These are phyloP conservation scores for Hippopotamyrus pictus DNA, from an alignment of 2,797 vertebrate genomes.

Conservation along the genomic window DNA sequence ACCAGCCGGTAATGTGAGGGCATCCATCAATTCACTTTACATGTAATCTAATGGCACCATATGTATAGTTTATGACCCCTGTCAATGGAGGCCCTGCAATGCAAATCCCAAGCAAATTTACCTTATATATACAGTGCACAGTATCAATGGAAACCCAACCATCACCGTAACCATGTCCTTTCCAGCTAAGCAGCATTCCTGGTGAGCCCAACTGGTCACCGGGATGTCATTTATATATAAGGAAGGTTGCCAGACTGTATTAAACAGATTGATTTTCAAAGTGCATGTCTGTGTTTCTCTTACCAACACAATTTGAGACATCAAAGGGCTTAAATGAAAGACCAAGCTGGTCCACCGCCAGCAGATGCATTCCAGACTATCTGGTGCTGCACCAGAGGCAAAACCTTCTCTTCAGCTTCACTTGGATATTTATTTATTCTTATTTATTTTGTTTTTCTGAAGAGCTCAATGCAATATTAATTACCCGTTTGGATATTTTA, in stretches of 20 bases:
- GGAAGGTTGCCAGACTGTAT: background rate
- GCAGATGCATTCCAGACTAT: too few species aligned
- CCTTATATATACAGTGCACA: background rate
- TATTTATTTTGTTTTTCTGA: background rate
- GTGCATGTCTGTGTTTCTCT: background rate
- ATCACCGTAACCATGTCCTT: background rate
- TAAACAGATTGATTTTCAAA: background rate
- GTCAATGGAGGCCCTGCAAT: background rate
- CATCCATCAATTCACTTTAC: background rate
- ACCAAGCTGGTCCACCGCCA: background rate
- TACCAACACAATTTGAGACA: background rate
- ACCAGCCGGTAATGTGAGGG: background rate
- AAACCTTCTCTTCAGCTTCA: background rate
- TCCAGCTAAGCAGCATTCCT: background rate
- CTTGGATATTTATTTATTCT: background rate
- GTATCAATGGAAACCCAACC: background rate
- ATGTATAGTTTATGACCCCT: background rate
- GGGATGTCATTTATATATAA: background rate
- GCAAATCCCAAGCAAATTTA: background rate
- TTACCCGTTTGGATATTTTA: background rate
- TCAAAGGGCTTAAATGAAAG: constrained; percentile 9
- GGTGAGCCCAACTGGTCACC: background rate
- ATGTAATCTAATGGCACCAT: background rate
- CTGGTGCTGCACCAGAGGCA: background rate
- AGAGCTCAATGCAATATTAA: background rate